Conservation (phyloP, 1,140 invertebrate genomes). For the Drosophila ficusphila region DNA sequence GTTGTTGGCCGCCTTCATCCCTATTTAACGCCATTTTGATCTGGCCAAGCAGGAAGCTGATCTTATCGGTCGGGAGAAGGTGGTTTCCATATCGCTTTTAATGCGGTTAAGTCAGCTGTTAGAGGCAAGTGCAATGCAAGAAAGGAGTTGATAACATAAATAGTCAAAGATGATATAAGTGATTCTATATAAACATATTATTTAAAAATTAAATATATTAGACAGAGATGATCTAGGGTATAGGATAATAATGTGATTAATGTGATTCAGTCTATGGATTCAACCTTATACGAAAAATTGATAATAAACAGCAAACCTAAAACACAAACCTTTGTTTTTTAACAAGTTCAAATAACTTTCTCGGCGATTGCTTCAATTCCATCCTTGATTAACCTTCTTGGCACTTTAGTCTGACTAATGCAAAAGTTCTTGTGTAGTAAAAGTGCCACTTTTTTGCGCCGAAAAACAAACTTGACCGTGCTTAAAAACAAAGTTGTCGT, state of each 20-base stretch:
- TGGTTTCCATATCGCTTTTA: not conserved
- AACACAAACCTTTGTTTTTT: too few relatives aligned
- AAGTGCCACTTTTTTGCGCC: slow-evolving; percentile 3
- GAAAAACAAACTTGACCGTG: slow-evolving; percentile 57
- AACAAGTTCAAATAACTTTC: not conserved
- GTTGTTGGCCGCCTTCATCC: not conserved
- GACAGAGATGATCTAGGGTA: too few relatives aligned
- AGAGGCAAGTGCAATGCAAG: not conserved
- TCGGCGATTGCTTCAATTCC: not conserved
- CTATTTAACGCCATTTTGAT: slow-evolving; percentile 51
- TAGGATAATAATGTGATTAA: too few relatives aligned
- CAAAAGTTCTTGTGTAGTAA: slow-evolving; percentile 52
- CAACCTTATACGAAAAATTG: too few relatives aligned
- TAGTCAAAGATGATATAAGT: too few relatives aligned
- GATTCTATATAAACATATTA: too few relatives aligned
- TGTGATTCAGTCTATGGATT: too few relatives aligned
- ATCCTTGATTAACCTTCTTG: slow-evolving; percentile 15
- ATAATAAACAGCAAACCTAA: too few relatives aligned
- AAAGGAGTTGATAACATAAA: too few relatives aligned
- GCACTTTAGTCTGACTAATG: slow-evolving; percentile 49
- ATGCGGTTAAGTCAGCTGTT: slow-evolving; percentile 1
- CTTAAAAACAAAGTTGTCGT: slow-evolving; percentile 71
- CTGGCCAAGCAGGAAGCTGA: not conserved
- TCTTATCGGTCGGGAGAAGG: slow-evolving; percentile 10
- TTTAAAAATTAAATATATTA: not conserved